These are phyloP conservation scores for Trematomus loennbergii DNA, from an alignment of 2,113 vertebrate genomes.

Conservation along the genomic window DNA sequence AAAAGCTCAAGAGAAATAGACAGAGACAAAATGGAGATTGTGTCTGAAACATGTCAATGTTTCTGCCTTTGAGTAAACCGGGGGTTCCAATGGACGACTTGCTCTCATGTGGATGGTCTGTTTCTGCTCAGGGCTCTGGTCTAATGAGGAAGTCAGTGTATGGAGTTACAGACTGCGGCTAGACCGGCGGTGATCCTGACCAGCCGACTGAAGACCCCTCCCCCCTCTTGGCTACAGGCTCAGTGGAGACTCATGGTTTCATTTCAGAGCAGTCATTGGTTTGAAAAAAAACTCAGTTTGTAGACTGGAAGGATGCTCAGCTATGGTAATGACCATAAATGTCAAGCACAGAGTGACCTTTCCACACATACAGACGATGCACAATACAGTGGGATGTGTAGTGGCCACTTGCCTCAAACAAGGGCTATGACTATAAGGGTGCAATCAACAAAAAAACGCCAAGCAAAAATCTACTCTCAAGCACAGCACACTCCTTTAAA, in stretches of 20 bases:
- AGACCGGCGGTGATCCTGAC: slow-evolving; percentile 39
- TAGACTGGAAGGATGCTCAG: neutral
- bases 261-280: slow-evolving; percentile 14
- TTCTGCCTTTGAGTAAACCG: neutral
- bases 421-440: no score
- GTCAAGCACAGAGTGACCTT: neutral
- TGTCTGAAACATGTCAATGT: slow-evolving; percentile 5
- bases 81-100: slow-evolving; percentile 34
- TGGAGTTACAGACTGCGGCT: slow-evolving; percentile 42
- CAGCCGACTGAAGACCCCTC: slow-evolving; percentile 21
- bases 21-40: slow-evolving; percentile 7
- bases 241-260: slow-evolving; percentile 13
- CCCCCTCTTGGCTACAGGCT: slow-evolving; percentile 2
- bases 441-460: neutral
- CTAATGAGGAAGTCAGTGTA: slow-evolving; percentile 65
- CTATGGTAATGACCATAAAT: neutral
- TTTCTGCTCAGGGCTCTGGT: slow-evolving; percentile 55
- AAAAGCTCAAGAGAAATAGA: slow-evolving; percentile 16
- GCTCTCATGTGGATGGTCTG: slow-evolving; percentile 48
- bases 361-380: neutral
- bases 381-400: neutral
- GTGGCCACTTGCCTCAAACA: neutral
- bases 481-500: neutral
- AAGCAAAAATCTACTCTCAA: neutral
- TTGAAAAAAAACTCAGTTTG: slow-evolving; percentile 36